These are phyloP conservation scores for Minunthozetes semirufus DNA, from an alignment of 2,888 invertebrate genomes.

Conservation along the genomic window DNA sequence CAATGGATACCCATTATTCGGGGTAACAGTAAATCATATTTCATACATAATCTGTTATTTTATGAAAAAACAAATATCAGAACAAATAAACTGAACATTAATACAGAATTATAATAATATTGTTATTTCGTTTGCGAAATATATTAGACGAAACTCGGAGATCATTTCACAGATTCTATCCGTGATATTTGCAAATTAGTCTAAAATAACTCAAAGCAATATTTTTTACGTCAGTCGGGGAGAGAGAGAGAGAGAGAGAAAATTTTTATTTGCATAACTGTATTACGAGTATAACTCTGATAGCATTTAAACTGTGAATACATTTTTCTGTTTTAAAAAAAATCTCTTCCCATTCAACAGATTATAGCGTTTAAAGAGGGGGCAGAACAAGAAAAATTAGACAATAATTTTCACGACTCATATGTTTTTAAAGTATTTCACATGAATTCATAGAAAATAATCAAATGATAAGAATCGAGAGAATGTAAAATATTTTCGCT, in stretches of 20 bases:
- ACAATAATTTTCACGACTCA: too few relatives aligned
- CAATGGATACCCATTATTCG: not conserved
- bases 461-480: not conserved
- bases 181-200: constrained; percentile 23
- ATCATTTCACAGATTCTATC: not conserved
- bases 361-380: too few relatives aligned
- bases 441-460: too few relatives aligned
- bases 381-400: too few relatives aligned
- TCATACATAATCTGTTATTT: not conserved
- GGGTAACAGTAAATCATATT: not conserved
- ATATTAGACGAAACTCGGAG: not conserved
- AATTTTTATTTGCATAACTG: too few relatives aligned
- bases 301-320: too few relatives aligned
- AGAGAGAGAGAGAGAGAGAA: not conserved
- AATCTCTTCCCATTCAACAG: too few relatives aligned
- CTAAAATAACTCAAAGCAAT: not conserved
- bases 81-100: not conserved
- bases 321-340: too few relatives aligned
- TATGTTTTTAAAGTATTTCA: too few relatives aligned
- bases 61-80: not conserved
- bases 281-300: too few relatives aligned
- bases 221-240: not conserved
- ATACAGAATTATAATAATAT: not conserved
- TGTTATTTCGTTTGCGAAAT: not conserved
- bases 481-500: not conserved